Evolutionary conservation across 2,113 vertebrate genomes (phyloP), one percentile per base, ranked within the genome.

Genomic region (Axis porcinus): DNA sequence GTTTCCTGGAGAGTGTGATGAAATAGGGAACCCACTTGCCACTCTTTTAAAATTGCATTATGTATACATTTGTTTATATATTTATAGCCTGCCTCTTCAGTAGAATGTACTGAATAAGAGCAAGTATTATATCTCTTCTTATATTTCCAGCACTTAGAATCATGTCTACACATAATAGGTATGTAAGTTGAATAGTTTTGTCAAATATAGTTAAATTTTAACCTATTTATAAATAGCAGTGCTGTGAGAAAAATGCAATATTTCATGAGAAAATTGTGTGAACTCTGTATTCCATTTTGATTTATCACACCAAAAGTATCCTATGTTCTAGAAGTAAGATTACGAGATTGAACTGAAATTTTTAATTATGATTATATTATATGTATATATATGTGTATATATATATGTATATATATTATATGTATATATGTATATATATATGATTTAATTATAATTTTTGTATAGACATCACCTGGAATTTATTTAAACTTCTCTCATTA

Each of bases 401-500:
- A n/a, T n/a, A n/a, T n/a, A n/a, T n/a, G n/a, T n/a, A n/a, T n/a
- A n/a, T n/a, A n/a, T n/a, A n/a, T n/a, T n/a, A n/a, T n/a, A n/a
- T n/a, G n/a, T n/a, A n/a, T n/a, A n/a, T n/a, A n/a, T n/a, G n/a
- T n/a, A n/a, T n/a, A n/a, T n/a, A n/a, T n/a, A n/a, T n/a, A n/a
- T n/a, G n/a, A n/a, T n/a, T n/a, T n/a, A n/a, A n/a, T n/a, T 93
- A 64, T 89, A 52, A 52, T 43, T 96, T 52, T n/a, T 95, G 86
- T 94, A 84, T 55, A 96, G 87, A 81, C 83, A 74, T 70, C 81
- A 96, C n/a, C 50, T 91, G 47, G 89, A 96, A 97, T 50, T 91
- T 96, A 95, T 91, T 97, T 97, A 95, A 97, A 95, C 76, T 89
- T 94, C 45, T 91, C 45, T 89, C 85, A 87, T 97, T 96, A 96